A percentile compares a stretch with the other conserved stretches of the same genome.
These are phyloP conservation scores for Ceramica pisi DNA, from an alignment of 2,888 invertebrate species.

Conservation along the genomic window DNA sequence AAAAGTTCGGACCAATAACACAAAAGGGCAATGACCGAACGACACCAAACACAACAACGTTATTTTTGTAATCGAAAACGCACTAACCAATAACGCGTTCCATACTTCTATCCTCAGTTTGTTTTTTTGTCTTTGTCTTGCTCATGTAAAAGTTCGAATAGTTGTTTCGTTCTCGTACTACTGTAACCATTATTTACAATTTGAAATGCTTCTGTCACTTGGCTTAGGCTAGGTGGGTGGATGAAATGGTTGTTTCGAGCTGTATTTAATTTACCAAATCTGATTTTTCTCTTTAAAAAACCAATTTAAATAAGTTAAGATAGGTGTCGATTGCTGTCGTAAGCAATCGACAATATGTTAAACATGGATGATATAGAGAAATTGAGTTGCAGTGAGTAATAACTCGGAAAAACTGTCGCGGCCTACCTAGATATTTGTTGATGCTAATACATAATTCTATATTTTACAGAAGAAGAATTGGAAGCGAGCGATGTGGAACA, in stretches of 20 bases:
- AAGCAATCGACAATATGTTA: constrained; percentile 11
- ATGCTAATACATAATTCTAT: constrained; percentile 30
- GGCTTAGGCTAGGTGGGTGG: constrained; percentile 17
- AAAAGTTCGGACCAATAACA: background rate
- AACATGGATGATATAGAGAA: constrained; percentile 84
- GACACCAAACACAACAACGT: background rate
- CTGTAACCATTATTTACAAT: background rate
- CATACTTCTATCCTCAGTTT: background rate
- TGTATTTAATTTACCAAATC: background rate
- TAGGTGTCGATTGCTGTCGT: background rate
- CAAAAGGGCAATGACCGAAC: constrained; percentile 26
- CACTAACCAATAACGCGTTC: constrained; percentile 10
- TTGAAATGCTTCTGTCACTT: constrained; percentile 41
- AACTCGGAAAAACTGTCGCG: constrained; percentile 10
- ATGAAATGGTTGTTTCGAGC: constrained; percentile 4
- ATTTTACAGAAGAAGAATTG: constrained; percentile 82
- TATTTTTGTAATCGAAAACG: constrained; percentile 11
- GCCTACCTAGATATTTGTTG: constrained; percentile 19
- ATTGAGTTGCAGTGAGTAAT: constrained; percentile 86
- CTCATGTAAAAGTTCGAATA: accelerated
- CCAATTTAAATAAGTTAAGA: constrained; percentile 3
- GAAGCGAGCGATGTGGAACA: constrained; percentile 87
- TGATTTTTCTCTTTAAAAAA: background rate
- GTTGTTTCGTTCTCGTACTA: background rate
- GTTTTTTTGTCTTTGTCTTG: constrained; percentile 12